A percentile compares a stretch with the other conserved stretches of the same genome.
Evolutionary conservation across 2,113 vertebrate species (phyloP).

Genomic region (Hippolais icterina): DNA sequence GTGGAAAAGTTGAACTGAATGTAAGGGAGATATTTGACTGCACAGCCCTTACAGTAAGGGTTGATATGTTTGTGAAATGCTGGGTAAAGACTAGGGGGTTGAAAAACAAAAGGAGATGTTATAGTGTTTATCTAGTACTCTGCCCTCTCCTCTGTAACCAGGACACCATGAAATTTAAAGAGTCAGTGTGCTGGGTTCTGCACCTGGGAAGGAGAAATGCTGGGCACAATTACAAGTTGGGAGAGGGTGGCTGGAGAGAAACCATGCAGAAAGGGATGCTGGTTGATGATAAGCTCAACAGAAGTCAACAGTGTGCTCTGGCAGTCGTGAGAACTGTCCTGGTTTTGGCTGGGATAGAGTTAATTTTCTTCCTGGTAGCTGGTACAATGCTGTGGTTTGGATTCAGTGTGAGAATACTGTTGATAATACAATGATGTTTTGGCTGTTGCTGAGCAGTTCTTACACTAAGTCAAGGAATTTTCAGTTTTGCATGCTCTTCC

Average conservation of each 20-base stretch:
- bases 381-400: background rate
- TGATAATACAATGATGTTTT: background rate
- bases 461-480: background rate
- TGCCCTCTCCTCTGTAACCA: background rate
- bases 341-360: background rate
- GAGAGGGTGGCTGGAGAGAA: background rate
- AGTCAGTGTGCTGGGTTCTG: background rate
- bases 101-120: background rate
- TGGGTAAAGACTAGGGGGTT: background rate
- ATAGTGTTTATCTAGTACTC: background rate
- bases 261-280: background rate
- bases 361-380: background rate
- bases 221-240: background rate
- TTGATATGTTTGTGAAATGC: background rate
- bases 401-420: background rate
- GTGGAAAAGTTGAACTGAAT: background rate
- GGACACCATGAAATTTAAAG: background rate
- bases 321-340: background rate
- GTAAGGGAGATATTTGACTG: background rate
- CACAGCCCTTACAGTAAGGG: background rate
- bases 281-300: background rate
- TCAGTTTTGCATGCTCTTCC: background rate
- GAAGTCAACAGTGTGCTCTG: background rate
- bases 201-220: background rate
- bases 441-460: background rate